Percentiles rank a stretch among this genome's conserved stretches.
Evolutionary conservation across 2,113 vertebrate species (phyloP).

Genomic region (Antennarius striatus): DNA sequence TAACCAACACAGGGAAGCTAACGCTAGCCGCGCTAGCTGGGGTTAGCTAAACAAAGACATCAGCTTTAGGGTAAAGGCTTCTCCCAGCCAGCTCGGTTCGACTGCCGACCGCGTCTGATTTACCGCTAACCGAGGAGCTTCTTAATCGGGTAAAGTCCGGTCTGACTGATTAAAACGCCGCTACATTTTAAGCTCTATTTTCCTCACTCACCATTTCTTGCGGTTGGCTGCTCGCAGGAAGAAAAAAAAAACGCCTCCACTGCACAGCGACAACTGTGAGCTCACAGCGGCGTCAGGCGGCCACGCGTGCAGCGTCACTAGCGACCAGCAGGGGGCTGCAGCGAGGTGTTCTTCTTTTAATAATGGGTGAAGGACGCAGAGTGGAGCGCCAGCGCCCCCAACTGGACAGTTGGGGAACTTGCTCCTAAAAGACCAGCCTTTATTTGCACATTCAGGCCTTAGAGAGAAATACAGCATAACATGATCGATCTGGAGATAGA

Average conservation of each 20-base stretch:
- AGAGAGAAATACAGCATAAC: too few species aligned
- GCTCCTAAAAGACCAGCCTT: too few species aligned
- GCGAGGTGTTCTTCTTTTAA: not conserved
- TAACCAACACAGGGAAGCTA: constrained; percentile 26
- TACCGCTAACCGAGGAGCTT: not conserved
- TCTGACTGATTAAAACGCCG: not conserved
- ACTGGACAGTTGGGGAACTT: not conserved
- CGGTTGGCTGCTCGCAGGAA: constrained; percentile 55
- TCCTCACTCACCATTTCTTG: constrained; percentile 81
- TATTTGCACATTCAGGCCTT: too few species aligned
- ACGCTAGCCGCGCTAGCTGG: constrained; percentile 18
- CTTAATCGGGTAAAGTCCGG: not conserved
- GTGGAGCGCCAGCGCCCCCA: not conserved
- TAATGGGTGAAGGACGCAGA: too few species aligned
- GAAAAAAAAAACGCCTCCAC: constrained; percentile 54
- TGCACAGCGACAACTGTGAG: constrained; percentile 68
- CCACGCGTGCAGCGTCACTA: not conserved
- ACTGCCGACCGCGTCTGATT: not conserved
- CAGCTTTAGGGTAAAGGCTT: constrained; percentile 9
- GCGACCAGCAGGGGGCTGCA: constrained; percentile 13
- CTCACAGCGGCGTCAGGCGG: constrained; percentile 30
- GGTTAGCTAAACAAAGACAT: constrained; percentile 69
- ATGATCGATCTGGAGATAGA: too few species aligned
- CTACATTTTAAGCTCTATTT: constrained; percentile 20
- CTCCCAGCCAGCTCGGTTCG: not conserved